Conservation (phyloP, 2,113 vertebrate species). For the Cinclus mexicanus region DNA sequence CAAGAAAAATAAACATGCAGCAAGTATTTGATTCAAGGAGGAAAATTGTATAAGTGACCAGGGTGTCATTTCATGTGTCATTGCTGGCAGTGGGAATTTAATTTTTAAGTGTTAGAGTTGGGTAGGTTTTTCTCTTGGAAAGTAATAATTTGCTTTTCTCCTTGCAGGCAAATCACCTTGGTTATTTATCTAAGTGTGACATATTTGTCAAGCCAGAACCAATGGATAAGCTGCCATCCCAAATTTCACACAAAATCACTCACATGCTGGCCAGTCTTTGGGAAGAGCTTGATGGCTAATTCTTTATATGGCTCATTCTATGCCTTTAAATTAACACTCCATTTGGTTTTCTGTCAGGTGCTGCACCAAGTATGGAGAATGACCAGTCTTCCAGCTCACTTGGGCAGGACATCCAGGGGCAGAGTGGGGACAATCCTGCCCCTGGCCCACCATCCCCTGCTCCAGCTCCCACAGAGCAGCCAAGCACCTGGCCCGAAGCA, state of each 20-base stretch:
- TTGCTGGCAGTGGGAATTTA: neutral
- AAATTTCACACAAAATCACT: slow-evolving; percentile 4
- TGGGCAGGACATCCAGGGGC: slow-evolving; percentile 36
- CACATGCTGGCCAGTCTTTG: neutral
- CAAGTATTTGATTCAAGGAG: neutral
- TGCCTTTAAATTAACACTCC: slow-evolving; percentile 10
- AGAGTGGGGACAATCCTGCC: slow-evolving; percentile 33
- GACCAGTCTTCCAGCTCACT: neutral
- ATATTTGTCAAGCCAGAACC: neutral
- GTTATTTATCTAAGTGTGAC: neutral
- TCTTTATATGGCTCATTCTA: neutral
- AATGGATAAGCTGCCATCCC: neutral
- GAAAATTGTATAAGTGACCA: neutral
- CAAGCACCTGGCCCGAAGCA: neutral
- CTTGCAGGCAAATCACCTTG: neutral
- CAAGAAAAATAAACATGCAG: neutral
- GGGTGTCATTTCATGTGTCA: neutral
- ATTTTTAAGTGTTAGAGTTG: neutral
- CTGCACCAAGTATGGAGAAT: slow-evolving; percentile 78
- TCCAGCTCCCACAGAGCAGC: neutral
- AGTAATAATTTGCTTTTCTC: neutral
- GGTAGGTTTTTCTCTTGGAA: neutral
- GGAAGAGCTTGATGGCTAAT: neutral
- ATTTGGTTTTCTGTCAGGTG: slow-evolving; percentile 54
- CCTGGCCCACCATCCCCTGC: neutral